Conservation (phyloP, 2,888 invertebrate genomes). For the Eremobia ochroleuca region DNA sequence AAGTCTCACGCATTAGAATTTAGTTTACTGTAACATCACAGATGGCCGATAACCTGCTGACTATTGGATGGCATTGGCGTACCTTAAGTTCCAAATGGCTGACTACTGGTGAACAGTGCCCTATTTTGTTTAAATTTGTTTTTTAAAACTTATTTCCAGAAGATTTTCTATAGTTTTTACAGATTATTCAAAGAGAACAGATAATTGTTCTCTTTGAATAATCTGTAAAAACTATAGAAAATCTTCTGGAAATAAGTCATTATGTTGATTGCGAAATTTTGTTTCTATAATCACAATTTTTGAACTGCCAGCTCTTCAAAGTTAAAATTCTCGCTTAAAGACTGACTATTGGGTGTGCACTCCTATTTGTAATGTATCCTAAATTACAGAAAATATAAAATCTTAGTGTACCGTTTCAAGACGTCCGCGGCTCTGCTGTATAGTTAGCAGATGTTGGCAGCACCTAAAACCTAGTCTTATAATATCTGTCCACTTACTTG, state of each 20-base stretch:
- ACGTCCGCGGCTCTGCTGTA: background rate
- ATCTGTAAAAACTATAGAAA: background rate
- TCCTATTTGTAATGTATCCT: no score
- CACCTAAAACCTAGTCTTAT: background rate
- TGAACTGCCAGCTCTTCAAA: background rate
- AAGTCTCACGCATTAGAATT: background rate
- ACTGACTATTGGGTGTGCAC: background rate
- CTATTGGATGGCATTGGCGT: background rate
- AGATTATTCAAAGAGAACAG: background rate
- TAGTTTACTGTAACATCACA: background rate
- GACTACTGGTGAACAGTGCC: background rate
- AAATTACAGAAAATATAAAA: background rate
- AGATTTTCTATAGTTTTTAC: background rate
- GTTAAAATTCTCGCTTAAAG: background rate
- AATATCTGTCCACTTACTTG: conserved; percentile 88
- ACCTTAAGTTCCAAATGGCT: background rate
- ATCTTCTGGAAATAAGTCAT: background rate
- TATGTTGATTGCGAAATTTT: background rate
- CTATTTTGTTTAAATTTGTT: background rate
- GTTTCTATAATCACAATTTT: background rate
- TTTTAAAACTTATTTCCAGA: background rate
- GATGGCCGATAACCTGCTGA: background rate
- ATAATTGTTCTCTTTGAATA: background rate
- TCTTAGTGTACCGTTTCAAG: background rate
- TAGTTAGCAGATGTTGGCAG: background rate